Evolutionary conservation across 2,113 vertebrate species (phyloP).

Genomic region (Gyps fulvus): DNA sequence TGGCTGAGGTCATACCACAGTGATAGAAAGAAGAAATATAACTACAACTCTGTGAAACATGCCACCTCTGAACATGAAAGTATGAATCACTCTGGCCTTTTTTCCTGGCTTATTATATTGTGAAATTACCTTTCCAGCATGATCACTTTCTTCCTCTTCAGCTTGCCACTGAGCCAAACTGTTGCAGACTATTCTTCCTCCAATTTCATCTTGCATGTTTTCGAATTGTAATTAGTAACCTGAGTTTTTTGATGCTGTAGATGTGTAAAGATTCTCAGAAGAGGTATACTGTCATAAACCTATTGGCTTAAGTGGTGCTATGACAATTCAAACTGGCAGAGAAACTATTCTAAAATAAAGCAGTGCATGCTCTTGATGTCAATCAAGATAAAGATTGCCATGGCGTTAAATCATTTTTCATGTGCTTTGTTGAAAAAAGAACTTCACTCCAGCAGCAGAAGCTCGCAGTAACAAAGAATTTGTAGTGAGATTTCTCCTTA

Average conservation of each 20-base stretch:
- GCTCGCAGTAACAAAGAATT: neutral
- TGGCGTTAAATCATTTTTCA: neutral
- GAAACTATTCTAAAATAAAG: neutral
- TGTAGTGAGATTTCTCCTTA: neutral
- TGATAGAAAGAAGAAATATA: slow-evolving; percentile 34
- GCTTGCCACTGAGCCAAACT: neutral
- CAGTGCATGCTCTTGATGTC: neutral
- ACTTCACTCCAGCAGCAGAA: neutral
- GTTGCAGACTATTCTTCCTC: neutral
- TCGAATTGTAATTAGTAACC: neutral
- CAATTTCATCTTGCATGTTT: neutral
- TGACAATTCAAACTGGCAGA: neutral
- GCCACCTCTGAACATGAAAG: neutral
- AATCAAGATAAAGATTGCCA: neutral
- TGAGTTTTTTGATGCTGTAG: neutral
- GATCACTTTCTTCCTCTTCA: neutral
- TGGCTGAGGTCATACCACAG: neutral
- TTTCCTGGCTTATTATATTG: neutral
- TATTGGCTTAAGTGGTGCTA: neutral
- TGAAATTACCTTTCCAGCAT: neutral
- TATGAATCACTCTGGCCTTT: neutral
- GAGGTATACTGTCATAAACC: neutral
- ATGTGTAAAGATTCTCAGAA: neutral
- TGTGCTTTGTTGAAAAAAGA: neutral
- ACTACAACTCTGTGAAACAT: neutral